Conservation (phyloP, 2,113 vertebrate species). For the Mirza zaza region DNA sequence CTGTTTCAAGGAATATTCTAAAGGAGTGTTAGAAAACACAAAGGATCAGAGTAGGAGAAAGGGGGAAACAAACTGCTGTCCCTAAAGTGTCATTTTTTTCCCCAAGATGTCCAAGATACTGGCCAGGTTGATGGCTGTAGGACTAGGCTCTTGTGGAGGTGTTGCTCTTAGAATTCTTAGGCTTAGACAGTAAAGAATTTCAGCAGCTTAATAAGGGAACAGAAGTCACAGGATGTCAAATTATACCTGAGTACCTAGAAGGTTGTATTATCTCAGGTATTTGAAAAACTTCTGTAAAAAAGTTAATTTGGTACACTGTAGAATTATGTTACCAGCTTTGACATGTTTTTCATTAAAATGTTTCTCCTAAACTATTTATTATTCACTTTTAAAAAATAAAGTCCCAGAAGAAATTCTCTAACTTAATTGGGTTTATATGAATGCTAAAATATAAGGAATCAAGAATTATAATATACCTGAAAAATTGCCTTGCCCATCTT, state of each 20-base stretch:
- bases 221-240: not conserved
- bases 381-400: conserved; percentile 13
- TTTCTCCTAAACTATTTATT: conserved; percentile 12
- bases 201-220: not conserved
- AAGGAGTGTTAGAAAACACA: not conserved
- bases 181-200: not conserved
- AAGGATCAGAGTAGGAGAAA: not conserved
- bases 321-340: not conserved
- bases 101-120: not conserved
- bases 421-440: not conserved
- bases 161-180: not conserved
- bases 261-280: not conserved
- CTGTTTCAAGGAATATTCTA: not conserved
- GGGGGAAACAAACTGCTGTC: not conserved
- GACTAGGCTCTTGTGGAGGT: not conserved
- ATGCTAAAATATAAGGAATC: conserved; percentile 1
- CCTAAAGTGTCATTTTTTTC: not conserved
- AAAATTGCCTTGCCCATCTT: not conserved
- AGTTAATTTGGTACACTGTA: not conserved
- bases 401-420: not conserved
- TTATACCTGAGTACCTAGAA: no score
- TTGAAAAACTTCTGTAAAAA: not conserved
- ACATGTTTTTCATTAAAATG: not conserved
- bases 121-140: not conserved
- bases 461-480: not conserved